Evolutionary conservation across 2,797 vertebrate species (phyloP).

Genomic region (Eulemur albifrons): DNA sequence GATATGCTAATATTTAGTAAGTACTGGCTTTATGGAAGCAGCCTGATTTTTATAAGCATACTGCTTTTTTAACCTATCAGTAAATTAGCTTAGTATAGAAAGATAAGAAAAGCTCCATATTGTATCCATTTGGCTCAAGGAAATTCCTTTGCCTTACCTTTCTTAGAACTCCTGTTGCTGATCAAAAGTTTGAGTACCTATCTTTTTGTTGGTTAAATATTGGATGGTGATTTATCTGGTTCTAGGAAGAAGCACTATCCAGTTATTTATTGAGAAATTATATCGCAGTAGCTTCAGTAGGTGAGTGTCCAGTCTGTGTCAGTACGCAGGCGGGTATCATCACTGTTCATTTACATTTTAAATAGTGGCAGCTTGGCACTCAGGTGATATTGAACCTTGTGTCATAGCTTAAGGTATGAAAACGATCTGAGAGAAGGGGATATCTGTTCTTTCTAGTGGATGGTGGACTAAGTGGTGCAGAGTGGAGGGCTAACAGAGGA

Average conservation of each 20-base stretch:
- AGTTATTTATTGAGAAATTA: neutral
- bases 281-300: neutral
- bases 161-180: neutral
- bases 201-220: neutral
- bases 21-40: constrained; percentile 72
- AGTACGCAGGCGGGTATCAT: neutral
- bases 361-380: neutral
- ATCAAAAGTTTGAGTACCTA: neutral
- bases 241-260: neutral
- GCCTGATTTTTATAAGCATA: constrained; percentile 73
- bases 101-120: constrained; percentile 4
- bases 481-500: neutral
- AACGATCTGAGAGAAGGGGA: neutral
- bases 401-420: neutral
- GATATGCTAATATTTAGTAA: constrained; percentile 71
- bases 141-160: constrained; percentile 73
- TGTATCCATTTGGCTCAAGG: constrained; percentile 66
- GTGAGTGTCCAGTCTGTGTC: neutral
- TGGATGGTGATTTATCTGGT: neutral
- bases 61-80: constrained; percentile 64
- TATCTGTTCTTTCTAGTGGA: neutral
- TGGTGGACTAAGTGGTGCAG: neutral
- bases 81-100: constrained; percentile 36
- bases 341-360: neutral
- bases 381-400: neutral